phyloP scores from a whole-genome alignment of 2,797 vertebrate species.

The Oophaga sylvatica region DNA sequence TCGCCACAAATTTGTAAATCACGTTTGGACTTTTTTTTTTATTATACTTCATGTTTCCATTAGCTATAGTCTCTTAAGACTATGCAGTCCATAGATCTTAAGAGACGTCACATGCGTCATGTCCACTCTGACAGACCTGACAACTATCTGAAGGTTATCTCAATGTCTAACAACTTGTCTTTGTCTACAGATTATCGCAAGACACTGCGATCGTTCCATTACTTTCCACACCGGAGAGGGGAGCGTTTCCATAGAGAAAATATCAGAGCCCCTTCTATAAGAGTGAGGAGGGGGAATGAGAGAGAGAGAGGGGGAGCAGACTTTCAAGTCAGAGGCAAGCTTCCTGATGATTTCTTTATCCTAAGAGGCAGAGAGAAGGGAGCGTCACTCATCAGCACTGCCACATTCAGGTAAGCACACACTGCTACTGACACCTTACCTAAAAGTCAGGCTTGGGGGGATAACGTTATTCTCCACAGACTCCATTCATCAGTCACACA shows the following conservation, averaged over 20 bases:
- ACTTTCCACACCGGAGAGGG: conserved; percentile 42
- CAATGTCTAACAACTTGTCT: conserved; percentile 37
- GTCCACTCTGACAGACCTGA: neutral
- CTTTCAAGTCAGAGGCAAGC: conserved; percentile 53
- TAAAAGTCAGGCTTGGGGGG: neutral
- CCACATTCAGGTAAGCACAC: conserved; percentile 57
- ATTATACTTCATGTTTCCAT: neutral
- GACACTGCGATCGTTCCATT: conserved; percentile 38
- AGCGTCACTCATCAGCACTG: conserved; percentile 57
- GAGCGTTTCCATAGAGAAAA: conserved; percentile 61
- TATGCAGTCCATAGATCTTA: neutral
- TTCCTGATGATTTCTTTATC: conserved; percentile 60
- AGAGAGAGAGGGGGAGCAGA: conserved; percentile 48
- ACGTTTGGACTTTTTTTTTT: neutral
- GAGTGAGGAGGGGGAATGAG: conserved; percentile 53
- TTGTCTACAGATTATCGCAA: conserved; percentile 42
- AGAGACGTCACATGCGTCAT: neutral
- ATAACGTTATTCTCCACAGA: neutral
- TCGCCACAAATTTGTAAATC: neutral
- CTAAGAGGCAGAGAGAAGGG: conserved; percentile 57
- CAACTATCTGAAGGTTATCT: neutral
- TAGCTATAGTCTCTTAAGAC: neutral
- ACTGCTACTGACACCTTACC: conserved; percentile 26
- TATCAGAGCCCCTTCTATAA: conserved; percentile 57
- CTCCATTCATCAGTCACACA: neutral